Evolutionary conservation across 2,888 invertebrate species (phyloP).

Genomic region (Agrypnus murinus): DNA sequence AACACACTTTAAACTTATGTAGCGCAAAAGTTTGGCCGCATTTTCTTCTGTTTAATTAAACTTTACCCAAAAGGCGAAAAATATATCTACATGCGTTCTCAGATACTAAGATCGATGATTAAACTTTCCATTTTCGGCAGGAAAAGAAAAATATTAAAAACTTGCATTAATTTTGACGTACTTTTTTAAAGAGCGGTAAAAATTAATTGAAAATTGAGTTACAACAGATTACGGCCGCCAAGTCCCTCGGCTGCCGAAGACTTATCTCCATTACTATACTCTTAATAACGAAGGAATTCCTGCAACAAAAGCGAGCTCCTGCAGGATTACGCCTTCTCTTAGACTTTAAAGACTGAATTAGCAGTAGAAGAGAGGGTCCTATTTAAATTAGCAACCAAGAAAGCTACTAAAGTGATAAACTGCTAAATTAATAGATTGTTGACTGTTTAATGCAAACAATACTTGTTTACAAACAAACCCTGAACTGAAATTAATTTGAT

Average conservation of each 20-base stretch:
- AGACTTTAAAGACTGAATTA: constrained; percentile 56
- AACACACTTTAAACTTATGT: constrained; percentile 24
- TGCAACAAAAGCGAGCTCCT: constrained; percentile 62
- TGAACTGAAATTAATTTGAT: constrained; percentile 45
- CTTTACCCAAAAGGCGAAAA: background rate
- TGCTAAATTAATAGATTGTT: constrained; percentile 65
- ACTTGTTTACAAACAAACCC: constrained; percentile 55
- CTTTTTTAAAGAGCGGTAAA: constrained; percentile 40
- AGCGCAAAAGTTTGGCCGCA: constrained; percentile 17
- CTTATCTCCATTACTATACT: constrained; percentile 63
- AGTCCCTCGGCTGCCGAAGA: constrained; percentile 57
- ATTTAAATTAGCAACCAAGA: constrained; percentile 67
- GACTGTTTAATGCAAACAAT: constrained; percentile 54
- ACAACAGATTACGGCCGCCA: constrained; percentile 59
- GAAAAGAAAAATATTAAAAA: background rate
- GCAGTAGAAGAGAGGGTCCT: constrained; percentile 56
- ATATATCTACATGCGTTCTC: background rate
- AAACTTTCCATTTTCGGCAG: too few relatives aligned
- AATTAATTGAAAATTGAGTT: constrained; percentile 61
- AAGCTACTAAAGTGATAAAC: constrained; percentile 66
- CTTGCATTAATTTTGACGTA: constrained; percentile 21
- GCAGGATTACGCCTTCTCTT: constrained; percentile 62
- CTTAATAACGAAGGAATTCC: constrained; percentile 64
- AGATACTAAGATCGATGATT: too few relatives aligned
- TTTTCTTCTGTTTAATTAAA: constrained; percentile 20